Percentiles rank a stretch among this genome's conserved stretches.
phyloP scores from a whole-genome alignment of 1,140 invertebrate genomes.

The Sminthurinus signatus region DNA sequence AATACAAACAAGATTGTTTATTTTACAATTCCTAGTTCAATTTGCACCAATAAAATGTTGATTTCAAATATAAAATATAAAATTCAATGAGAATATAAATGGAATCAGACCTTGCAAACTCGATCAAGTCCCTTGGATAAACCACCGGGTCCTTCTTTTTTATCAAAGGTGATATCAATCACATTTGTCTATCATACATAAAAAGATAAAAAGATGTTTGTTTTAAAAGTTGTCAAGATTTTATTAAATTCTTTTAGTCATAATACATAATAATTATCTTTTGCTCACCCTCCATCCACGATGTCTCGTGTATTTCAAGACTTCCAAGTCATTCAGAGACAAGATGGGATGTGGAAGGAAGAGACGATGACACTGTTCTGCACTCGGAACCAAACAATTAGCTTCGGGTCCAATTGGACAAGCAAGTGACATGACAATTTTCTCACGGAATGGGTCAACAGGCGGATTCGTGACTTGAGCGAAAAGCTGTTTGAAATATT shows the following conservation, averaged over 20 bases:
- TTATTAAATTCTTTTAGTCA: background rate
- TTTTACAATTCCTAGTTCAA: too few species aligned
- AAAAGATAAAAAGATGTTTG: background rate
- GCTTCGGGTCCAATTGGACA: conserved; percentile 86
- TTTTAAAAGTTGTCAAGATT: background rate
- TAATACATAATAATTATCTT: background rate
- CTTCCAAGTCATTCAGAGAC: conserved; percentile 80
- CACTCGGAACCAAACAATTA: conserved; percentile 86
- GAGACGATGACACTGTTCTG: conserved; percentile 83
- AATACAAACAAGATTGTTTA: too few species aligned
- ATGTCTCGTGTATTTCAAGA: conserved; percentile 76
- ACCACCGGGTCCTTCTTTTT: conserved; percentile 61
- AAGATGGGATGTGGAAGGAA: conserved; percentile 92
- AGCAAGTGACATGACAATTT: conserved; percentile 95
- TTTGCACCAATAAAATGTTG: too few species aligned
- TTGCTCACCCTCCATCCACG: conserved; percentile 71
- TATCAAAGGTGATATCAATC: conserved; percentile 83
- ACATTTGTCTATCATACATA: conserved; percentile 63
- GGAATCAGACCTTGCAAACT: conserved; percentile 68
- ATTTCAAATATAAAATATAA: too few species aligned
- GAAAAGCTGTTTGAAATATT: conserved; percentile 99
- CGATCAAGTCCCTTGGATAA: conserved; percentile 68
- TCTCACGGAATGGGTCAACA: conserved; percentile 98
- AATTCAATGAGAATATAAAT: too few species aligned
- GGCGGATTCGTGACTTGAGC: conserved; percentile 76